Evolutionary conservation across 2,797 vertebrate genomes (phyloP).

Genomic region (Lepilemur ruficaudatus): DNA sequence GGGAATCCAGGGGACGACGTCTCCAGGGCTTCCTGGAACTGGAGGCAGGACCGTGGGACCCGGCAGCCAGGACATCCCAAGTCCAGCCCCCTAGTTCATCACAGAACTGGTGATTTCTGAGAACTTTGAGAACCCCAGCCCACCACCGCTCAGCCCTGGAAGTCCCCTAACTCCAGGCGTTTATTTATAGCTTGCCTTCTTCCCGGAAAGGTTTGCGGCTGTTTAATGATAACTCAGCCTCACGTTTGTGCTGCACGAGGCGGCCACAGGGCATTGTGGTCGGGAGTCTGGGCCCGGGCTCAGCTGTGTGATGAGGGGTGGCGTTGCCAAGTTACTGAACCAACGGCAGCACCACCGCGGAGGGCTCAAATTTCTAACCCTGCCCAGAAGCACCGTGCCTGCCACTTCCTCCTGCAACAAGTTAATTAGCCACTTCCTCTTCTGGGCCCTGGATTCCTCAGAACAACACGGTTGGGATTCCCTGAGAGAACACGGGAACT

Average conservation of each 20-base stretch:
- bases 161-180: neutral
- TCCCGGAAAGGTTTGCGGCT: neutral
- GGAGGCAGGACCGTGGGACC: neutral
- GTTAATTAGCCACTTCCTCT: neutral
- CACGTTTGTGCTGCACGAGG: neutral
- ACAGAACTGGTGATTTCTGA: neutral
- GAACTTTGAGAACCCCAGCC: neutral
- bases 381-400: neutral
- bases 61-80: neutral
- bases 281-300: neutral
- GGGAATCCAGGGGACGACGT: neutral
- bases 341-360: neutral
- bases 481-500: accelerated
- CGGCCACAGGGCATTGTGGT: neutral
- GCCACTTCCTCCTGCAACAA: neutral
- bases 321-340: neutral
- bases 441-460: neutral
- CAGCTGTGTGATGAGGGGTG: neutral
- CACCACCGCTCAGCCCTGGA: neutral
- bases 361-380: neutral
- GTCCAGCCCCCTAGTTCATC: neutral
- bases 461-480: neutral
- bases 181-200: neutral
- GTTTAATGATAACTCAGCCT: neutral
- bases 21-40: neutral